Conservation (phyloP, 2,797 vertebrate genomes). For the Pelodytes ibericus region DNA sequence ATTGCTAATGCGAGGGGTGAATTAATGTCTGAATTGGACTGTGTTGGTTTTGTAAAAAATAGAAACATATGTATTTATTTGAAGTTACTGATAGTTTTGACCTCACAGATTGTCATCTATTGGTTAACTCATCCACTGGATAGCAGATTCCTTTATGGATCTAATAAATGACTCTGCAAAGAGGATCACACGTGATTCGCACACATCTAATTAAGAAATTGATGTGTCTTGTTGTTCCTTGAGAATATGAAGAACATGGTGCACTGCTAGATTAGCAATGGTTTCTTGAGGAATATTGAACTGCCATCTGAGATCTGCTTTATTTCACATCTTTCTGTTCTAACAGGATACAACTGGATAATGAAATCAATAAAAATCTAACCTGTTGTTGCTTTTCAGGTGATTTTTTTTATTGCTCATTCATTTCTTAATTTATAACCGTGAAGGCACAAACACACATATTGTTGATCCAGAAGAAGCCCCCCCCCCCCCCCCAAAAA, state of each 20-base stretch:
- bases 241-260: constrained; percentile 10
- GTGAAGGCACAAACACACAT: too few relatives aligned
- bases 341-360: constrained; percentile 10
- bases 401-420: not conserved
- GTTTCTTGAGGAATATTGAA: constrained; percentile 17
- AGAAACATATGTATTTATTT: not conserved
- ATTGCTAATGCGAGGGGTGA: too few relatives aligned
- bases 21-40: too few relatives aligned
- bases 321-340: not conserved
- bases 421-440: not conserved
- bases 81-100: not conserved
- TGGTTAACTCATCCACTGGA: not conserved
- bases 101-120: not conserved
- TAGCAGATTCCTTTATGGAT: not conserved
- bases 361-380: constrained; percentile 14
- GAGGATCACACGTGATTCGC: constrained; percentile 18
- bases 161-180: not conserved
- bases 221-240: not conserved
- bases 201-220: constrained; percentile 21
- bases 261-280: constrained; percentile 7
- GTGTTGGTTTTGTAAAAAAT: too few relatives aligned
- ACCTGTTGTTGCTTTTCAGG: not conserved
- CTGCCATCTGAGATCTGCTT: not conserved
- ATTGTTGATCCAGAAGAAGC: too few relatives aligned
- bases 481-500: not conserved